Conservation (phyloP, 2,797 vertebrate genomes). For the Melanotaenia nigrans region DNA sequence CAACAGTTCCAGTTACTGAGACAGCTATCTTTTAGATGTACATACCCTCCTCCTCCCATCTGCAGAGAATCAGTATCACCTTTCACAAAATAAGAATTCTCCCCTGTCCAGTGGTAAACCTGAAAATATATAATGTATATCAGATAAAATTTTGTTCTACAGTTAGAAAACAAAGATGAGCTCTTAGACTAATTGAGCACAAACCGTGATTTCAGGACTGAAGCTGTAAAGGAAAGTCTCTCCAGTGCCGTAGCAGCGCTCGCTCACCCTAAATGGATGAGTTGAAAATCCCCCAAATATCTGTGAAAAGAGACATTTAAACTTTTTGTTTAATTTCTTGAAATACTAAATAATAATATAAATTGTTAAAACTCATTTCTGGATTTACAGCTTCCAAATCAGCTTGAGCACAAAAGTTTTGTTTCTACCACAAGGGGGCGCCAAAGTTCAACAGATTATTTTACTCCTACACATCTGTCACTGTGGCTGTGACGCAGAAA, state of each 20-base stretch:
- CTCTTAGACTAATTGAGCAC: not conserved
- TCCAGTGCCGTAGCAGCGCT: slow-evolving; percentile 97
- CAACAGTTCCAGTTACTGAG: not conserved
- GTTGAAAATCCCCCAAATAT: slow-evolving; percentile 96
- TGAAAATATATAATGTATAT: slow-evolving; percentile 52
- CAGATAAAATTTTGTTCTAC: not conserved
- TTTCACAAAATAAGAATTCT: slow-evolving; percentile 98
- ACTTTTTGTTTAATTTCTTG: not conserved
- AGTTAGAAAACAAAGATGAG: not conserved
- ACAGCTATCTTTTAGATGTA: not conserved
- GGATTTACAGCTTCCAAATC: not conserved
- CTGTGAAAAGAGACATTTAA: slow-evolving; percentile 63
- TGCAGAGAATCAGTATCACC: slow-evolving; percentile 94
- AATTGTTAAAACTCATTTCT: not conserved
- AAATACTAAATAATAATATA: not conserved
- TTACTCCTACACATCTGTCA: not conserved
- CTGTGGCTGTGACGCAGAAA: not conserved
- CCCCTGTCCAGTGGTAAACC: slow-evolving; percentile 97
- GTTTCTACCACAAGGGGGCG: slow-evolving; percentile 2
- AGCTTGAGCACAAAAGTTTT: not conserved
- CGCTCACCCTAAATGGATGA: slow-evolving; percentile 95
- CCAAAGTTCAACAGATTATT: not conserved
- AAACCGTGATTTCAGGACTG: slow-evolving; percentile 94
- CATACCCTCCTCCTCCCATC: slow-evolving; percentile 97
- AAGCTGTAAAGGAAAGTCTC: slow-evolving; percentile 98